These are phyloP conservation scores for Poeciliopsis gracilis DNA, from an alignment of 2,797 vertebrate species.

Conservation along the genomic window DNA sequence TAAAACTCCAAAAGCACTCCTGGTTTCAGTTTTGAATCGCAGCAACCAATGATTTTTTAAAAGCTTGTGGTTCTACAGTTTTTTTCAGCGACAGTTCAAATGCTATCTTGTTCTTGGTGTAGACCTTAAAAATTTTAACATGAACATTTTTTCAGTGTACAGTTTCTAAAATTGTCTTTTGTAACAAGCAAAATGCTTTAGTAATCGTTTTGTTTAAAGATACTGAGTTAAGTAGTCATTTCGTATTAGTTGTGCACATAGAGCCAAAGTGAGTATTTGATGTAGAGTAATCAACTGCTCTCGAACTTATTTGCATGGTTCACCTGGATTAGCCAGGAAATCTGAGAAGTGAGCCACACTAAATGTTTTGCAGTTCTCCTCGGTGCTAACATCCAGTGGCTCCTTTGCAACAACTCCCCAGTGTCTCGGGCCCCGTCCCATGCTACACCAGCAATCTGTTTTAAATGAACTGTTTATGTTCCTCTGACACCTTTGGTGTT, in stretches of 20 bases:
- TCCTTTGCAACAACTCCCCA: conserved; percentile 68
- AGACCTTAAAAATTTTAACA: not conserved
- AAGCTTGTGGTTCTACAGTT: not conserved
- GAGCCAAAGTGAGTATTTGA: not conserved
- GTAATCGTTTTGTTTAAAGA: not conserved
- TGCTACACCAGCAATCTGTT: conserved; percentile 76
- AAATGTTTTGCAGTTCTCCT: conserved; percentile 68
- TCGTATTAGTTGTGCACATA: not conserved
- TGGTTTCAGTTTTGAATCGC: not conserved
- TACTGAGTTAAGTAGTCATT: not conserved
- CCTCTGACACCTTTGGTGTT: conserved; percentile 75
- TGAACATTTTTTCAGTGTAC: not conserved
- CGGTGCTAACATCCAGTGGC: conserved; percentile 58
- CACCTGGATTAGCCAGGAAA: conserved; percentile 48
- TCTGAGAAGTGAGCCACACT: conserved; percentile 43
- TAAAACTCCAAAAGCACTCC: not conserved
- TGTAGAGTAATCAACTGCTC: conserved; percentile 12
- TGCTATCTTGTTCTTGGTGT: not conserved
- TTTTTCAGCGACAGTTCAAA: not conserved
- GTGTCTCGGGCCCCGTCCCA: conserved; percentile 52
- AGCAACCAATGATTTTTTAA: not conserved
- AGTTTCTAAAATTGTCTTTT: not conserved
- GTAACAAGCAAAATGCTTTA: not conserved
- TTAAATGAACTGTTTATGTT: conserved; percentile 86
- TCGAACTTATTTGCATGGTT: conserved; percentile 34